Conservation (phyloP, 2,888 invertebrate genomes). For the Archips xylosteana region DNA sequence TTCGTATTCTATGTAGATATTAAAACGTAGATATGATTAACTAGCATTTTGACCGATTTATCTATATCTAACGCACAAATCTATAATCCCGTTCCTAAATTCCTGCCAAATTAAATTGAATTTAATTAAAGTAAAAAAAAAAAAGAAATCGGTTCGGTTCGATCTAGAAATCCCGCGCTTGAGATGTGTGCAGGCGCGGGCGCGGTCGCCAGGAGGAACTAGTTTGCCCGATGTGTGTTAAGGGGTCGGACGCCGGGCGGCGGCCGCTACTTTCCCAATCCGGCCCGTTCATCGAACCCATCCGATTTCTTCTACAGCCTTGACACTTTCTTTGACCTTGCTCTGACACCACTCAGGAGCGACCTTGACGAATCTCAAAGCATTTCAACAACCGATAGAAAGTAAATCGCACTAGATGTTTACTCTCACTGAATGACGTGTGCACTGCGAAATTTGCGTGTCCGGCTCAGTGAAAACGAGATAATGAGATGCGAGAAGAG, state of each 20-base stretch:
- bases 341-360: conserved; percentile 57
- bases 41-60: conserved; percentile 84
- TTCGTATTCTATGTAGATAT: conserved; percentile 66
- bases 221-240: conserved; percentile 79
- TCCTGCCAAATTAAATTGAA: conserved; percentile 48
- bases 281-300: conserved; percentile 76
- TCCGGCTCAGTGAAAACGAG: conserved; percentile 80
- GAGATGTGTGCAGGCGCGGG: conserved; percentile 48
- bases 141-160: conserved; percentile 50
- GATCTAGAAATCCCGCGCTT: conserved; percentile 59
- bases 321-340: conserved; percentile 85
- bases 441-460: conserved; percentile 73
- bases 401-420: conserved; percentile 73
- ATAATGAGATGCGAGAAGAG: conserved; percentile 84
- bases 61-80: conserved; percentile 80
- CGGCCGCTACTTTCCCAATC: conserved; percentile 80
- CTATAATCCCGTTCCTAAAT: conserved; percentile 56
- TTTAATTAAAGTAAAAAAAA: conserved; percentile 49
- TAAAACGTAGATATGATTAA: conserved; percentile 68
- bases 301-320: conserved; percentile 82
- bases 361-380: conserved; percentile 70
- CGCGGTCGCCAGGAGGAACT: conserved; percentile 66
- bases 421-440: conserved; percentile 81
- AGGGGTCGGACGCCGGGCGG: conserved; percentile 72
- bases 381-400: conserved; percentile 66